Base-by-base conservation (phyloP, 2,797 vertebrate genomes). In the Megaceryle alcyon region DNA sequence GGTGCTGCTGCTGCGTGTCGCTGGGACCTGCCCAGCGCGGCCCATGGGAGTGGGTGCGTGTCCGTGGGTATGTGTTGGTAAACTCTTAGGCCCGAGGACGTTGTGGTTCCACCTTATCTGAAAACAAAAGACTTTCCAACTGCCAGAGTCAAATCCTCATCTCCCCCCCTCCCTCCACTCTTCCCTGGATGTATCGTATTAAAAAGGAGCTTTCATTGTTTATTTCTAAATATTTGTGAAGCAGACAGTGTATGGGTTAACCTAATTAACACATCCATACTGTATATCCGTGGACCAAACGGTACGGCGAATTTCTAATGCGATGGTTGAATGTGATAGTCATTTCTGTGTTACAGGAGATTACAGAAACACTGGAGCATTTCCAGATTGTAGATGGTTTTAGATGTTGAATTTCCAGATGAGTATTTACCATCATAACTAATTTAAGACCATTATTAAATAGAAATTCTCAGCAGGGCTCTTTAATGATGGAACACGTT, bases 381-480 rank as follows among this genome's bases (percentile, higher is more conserved):
- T 97, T 98, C 98, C 98, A 98, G 97, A 88, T 92, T 81, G 81
- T 85, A 97, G 90, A 89, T 93, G 96, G 96, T 96, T 98, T 97
- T 96, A 91, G 95, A 97, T 97, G 97, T 97, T 97, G 97, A 95
- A 94, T 97, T 98, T 98, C 94, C 97, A 98, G 97, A 98, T 93
- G 97, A 97, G 96, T 98, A 97, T 98, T 98, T 98, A 98, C 97
- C 97, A 95, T 98, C 97, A 97, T 98, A 98, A 98, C 98, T 98
- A 97, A 98, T 98, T 98, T 97, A 97, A 91, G 82, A 97, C 96
- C 96, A 97, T 98, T 98, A 98, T 98, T 97, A 97, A 97, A 97
- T 97, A 97, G 96, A 97, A 96, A 97, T 98, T 97, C 98, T 98
- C 97, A 98, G 97, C 98, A 97, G 97, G 98, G 96, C 91, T 96